A percentile compares a stretch with the other conserved stretches of the same genome.
Conservation (phyloP, 2,113 vertebrate species). For the Oryzias celebensis region DNA sequence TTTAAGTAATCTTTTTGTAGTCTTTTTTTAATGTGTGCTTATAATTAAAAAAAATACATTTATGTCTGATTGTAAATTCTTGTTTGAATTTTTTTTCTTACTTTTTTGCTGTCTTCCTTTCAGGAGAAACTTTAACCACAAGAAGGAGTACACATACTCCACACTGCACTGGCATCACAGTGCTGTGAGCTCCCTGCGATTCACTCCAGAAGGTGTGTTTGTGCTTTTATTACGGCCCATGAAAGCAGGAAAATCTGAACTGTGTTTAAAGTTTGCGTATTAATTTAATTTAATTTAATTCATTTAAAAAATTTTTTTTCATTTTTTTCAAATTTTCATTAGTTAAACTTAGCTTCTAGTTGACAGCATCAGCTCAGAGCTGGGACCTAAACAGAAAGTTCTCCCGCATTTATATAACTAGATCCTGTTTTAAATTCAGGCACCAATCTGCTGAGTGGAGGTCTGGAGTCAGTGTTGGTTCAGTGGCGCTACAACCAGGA, state of each 20-base stretch:
- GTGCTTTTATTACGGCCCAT: too few species aligned
- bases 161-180: slow-evolving; percentile 91
- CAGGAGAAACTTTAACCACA: slow-evolving; percentile 91
- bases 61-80: neutral
- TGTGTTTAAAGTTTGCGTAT: too few species aligned
- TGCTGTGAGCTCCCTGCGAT: slow-evolving; percentile 84
- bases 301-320: too few species aligned
- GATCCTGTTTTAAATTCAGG: slow-evolving; percentile 69
- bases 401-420: too few species aligned
- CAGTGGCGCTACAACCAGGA: slow-evolving; percentile 85
- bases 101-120: neutral
- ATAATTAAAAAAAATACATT: too few species aligned
- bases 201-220: slow-evolving; percentile 85
- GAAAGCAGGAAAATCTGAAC: too few species aligned
- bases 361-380: too few species aligned
- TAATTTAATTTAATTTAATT: neutral
- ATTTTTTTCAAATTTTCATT: too few species aligned
- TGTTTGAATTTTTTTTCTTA: neutral
- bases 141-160: slow-evolving; percentile 87
- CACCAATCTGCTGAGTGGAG: slow-evolving; percentile 88
- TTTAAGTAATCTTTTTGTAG: neutral
- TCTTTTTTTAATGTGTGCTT: neutral
- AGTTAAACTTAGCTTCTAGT: too few species aligned
- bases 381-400: too few species aligned
- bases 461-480: slow-evolving; percentile 89